Percentiles rank a stretch among this genome's conserved stretches.
Evolutionary conservation across 2,888 invertebrate species (phyloP).

Genomic region (Heteromurus nitidus): DNA sequence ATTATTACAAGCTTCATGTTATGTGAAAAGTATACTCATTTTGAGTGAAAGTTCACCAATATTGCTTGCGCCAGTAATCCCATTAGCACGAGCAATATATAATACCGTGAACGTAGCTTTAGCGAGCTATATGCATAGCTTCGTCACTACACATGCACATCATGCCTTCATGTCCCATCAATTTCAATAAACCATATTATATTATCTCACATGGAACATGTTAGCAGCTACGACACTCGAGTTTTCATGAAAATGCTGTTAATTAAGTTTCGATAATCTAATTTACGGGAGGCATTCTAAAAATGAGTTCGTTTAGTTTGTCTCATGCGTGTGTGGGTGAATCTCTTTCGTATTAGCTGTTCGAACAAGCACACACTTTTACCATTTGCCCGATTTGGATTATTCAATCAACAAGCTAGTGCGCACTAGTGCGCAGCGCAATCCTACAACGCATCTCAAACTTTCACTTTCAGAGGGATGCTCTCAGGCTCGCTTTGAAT

Average conservation of each 20-base stretch:
- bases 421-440: background rate
- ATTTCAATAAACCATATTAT: conserved; percentile 37
- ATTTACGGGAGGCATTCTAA: background rate
- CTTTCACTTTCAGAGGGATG: background rate
- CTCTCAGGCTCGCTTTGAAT: background rate
- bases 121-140: background rate
- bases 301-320: background rate
- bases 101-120: background rate
- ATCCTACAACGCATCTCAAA: no score
- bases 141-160: background rate
- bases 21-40: background rate
- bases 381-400: background rate
- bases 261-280: conserved; percentile 12
- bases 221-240: background rate
- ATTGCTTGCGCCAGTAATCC: conserved; percentile 21
- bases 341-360: no score
- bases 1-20: background rate
- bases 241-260: conserved; percentile 30
- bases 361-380: background rate
- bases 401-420: background rate
- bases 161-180: conserved; percentile 21
- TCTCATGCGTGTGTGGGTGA: no score
- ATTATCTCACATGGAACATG: conserved; percentile 22
- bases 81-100: conserved; percentile 22
- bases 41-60: conserved; percentile 8